These are phyloP conservation scores for Rhimphoctona megacephalus DNA, from an alignment of 2,888 invertebrate genomes.

Conservation along the genomic window DNA sequence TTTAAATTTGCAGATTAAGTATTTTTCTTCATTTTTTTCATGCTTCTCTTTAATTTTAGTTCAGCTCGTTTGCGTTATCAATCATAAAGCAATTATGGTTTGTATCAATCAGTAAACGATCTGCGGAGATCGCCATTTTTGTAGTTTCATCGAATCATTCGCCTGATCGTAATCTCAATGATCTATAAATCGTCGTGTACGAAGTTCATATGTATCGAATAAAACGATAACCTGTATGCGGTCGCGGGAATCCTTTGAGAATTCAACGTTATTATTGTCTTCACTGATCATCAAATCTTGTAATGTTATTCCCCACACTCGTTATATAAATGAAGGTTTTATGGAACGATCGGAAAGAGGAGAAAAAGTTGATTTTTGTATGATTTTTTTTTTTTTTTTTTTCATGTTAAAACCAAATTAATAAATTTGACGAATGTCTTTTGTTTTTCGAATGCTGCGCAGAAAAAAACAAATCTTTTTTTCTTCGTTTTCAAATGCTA, in stretches of 20 bases:
- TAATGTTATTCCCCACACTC: constrained; percentile 65
- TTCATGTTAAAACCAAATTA: neutral
- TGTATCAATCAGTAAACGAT: constrained; percentile 56
- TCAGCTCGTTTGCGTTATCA: neutral
- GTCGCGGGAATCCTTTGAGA: constrained; percentile 71
- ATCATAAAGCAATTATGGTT: constrained; percentile 30
- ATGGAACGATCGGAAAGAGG: neutral
- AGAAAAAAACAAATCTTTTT: neutral
- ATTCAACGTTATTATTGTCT: constrained; percentile 65
- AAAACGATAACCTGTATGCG: constrained; percentile 66
- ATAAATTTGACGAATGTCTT: neutral
- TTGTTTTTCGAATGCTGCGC: neutral
- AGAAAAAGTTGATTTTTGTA: neutral
- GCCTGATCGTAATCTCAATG: constrained; percentile 20
- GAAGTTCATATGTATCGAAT: constrained; percentile 42
- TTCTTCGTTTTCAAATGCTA: neutral
- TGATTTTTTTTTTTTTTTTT: neutral
- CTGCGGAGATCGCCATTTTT: constrained; percentile 34
- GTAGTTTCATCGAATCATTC: constrained; percentile 42
- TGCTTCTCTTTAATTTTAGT: neutral
- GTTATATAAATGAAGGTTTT: constrained; percentile 5
- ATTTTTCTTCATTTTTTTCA: neutral
- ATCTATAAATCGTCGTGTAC: constrained; percentile 28
- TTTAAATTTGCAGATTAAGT: neutral
- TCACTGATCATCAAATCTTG: constrained; percentile 67